Base-by-base conservation (phyloP, 2,113 vertebrate genomes). In the Eubucco bourcierii region DNA sequence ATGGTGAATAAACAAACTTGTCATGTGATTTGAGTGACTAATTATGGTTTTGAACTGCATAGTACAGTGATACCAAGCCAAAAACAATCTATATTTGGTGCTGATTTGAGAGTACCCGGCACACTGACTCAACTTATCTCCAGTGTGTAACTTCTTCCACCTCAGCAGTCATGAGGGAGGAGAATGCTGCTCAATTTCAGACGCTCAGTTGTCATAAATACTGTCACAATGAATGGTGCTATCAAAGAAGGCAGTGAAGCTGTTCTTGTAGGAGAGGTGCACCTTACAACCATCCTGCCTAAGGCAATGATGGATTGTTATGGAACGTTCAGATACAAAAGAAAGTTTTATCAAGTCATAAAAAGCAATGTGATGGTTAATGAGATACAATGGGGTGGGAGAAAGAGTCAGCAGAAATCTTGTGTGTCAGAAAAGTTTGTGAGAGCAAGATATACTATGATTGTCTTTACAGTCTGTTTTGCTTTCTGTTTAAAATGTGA, bases 1-100 rank as follows among this genome's bases (percentile, higher is more conserved):
- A 88, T 95, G 93, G 93, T 88, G 76, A 93, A 81, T 83, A 75
- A 90, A 52, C 77, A 92, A 95, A 84, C 28, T 59, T 88, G 44
- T 91, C 89, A 87, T 80, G 68, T 93, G 93, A 76, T 86, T 78
- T 63, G 79, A 80, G 88, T 65, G 75, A 84, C 44, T 94, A 72
- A 91, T 90, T 87, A 64, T 31, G 83, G 50, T 24, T 88, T 95
- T 91, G 76, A 82, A 65, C 44, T 50, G 27, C 2, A 3, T 61
- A 59, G 53, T 15, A 61, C 24, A 37, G 47, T 64, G 52, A 28
- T 80, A 65, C 2, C 27, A n/a, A 80, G 84, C 87, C 81, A 92
- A 76, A 91, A 72, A 0, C 18, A 34, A 29, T 37, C 72, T 92
- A 1, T 59, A 53, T 80, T 67, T 93, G 50, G 17, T 81, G 19